Percentiles rank a stretch among this genome's conserved stretches.
Conservation (phyloP, 1,140 invertebrate species). For the Drosophila setifemur region DNA sequence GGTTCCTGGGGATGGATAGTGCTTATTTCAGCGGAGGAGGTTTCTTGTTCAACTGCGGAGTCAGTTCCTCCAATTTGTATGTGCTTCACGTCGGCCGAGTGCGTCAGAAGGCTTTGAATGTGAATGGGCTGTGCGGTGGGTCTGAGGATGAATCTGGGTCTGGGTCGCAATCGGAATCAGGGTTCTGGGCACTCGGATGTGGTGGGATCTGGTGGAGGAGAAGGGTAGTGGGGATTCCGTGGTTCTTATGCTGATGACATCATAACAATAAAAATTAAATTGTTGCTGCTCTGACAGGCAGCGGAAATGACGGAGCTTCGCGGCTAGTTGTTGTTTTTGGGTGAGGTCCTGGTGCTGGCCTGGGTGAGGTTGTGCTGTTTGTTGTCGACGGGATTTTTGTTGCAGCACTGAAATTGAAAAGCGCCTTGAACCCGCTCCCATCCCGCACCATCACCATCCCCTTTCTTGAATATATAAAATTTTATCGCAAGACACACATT, state of each 20-base stretch:
- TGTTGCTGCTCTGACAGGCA: constrained; percentile 51
- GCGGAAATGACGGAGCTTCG: constrained; percentile 51
- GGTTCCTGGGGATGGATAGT: constrained; percentile 3
- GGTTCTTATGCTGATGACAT: constrained; percentile 60
- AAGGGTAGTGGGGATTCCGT: no score
- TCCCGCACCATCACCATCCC: not conserved
- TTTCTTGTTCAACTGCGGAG: not conserved
- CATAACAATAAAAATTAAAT: constrained; percentile 64
- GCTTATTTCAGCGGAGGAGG: constrained; percentile 15
- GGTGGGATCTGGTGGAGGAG: no score
- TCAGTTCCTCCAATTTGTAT: constrained; percentile 37
- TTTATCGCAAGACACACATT: constrained; percentile 57
- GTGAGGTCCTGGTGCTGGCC: not conserved
- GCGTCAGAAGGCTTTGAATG: constrained; percentile 19
- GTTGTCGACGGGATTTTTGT: constrained; percentile 16
- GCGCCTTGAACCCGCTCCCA: constrained; percentile 35
- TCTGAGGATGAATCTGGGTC: not conserved
- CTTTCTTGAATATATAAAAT: constrained; percentile 36
- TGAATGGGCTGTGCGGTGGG: not conserved
- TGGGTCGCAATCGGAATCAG: not conserved
- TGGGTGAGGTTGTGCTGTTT: no score
- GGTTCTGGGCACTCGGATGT: no score
- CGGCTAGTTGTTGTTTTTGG: constrained; percentile 26
- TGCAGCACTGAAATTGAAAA: constrained; percentile 44
- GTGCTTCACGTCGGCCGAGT: constrained; percentile 35